A percentile compares a stretch with the other conserved stretches of the same genome.
Conservation (phyloP, 1,140 invertebrate species). For the Drosophila repleta region DNA sequence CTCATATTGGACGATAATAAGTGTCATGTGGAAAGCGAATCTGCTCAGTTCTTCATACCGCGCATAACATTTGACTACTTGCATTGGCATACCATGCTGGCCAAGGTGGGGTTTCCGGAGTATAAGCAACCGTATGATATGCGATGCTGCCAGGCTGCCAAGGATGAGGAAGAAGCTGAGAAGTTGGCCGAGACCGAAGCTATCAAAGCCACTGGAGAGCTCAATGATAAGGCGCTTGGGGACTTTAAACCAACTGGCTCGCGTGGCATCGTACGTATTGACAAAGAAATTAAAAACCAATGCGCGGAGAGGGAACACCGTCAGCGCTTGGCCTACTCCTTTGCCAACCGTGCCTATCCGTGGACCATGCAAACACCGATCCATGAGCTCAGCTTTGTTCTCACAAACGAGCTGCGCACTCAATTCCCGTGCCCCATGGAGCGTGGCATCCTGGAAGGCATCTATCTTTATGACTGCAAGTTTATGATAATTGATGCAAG, state of each 20-base stretch:
- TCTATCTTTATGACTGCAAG: slow-evolving; percentile 51
- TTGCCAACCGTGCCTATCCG: slow-evolving; percentile 64
- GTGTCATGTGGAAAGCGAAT: slow-evolving; percentile 50
- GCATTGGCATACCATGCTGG: slow-evolving; percentile 57
- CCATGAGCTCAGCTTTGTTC: slow-evolving; percentile 45
- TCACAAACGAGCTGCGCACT: slow-evolving; percentile 33
- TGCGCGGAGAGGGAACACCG: slow-evolving; percentile 33
- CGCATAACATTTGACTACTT: slow-evolving; percentile 46
- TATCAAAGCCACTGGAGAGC: neutral
- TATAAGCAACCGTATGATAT: slow-evolving; percentile 56
- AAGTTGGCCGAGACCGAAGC: slow-evolving; percentile 4
- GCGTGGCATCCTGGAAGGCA: slow-evolving; percentile 43
- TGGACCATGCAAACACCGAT: slow-evolving; percentile 70
- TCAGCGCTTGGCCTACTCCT: slow-evolving; percentile 62
- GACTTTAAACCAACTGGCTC: slow-evolving; percentile 17
- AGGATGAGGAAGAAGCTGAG: slow-evolving; percentile 4
- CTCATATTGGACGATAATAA: slow-evolving; percentile 64
- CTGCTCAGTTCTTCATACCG: slow-evolving; percentile 43
- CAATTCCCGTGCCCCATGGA: slow-evolving; percentile 49
- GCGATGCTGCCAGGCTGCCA: slow-evolving; percentile 43
- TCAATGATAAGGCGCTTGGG: slow-evolving; percentile 6
- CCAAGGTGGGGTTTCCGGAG: slow-evolving; percentile 50
- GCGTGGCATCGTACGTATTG: slow-evolving; percentile 38
- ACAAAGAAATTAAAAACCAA: slow-evolving; percentile 21
- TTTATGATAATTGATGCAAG: slow-evolving; percentile 70